Percentiles rank a stretch among this genome's conserved stretches.
Evolutionary conservation across 2,113 vertebrate genomes (phyloP).

Genomic region (Rynchops niger): DNA sequence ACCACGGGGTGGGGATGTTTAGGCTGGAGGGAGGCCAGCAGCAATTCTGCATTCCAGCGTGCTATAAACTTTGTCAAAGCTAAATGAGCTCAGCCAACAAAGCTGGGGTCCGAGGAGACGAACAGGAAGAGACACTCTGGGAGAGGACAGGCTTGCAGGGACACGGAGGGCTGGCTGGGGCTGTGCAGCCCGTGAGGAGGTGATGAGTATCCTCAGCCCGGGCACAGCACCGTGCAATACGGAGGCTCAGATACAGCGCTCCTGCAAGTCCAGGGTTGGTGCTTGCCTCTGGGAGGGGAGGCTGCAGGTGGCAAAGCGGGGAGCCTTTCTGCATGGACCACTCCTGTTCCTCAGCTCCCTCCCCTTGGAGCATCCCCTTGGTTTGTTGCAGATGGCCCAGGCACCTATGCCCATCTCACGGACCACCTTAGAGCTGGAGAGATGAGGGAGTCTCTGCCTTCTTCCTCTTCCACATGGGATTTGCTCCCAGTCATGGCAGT

Average conservation of each 20-base stretch:
- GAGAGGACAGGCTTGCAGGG: background rate
- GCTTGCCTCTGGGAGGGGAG: background rate
- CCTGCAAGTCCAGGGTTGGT: background rate
- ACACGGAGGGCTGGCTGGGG: background rate
- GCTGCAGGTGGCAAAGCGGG: background rate
- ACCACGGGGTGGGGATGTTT: constrained; percentile 59
- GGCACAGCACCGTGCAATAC: background rate
- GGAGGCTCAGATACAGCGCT: background rate
- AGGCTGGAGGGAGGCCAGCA: constrained; percentile 63
- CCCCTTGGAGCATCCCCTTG: background rate
- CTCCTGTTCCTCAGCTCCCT: background rate
- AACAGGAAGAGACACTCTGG: constrained; percentile 4
- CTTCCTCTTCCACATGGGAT: background rate
- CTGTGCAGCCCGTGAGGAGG: accelerated
- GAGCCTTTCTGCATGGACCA: background rate
- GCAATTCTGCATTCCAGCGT: constrained; percentile 56
- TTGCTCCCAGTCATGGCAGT: background rate
- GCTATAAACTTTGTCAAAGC: constrained; percentile 38
- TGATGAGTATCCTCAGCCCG: background rate
- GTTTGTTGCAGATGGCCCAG: background rate
- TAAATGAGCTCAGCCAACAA: constrained; percentile 44
- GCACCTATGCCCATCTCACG: background rate
- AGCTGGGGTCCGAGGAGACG: background rate
- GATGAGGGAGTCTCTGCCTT: background rate
- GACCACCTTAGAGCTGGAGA: background rate